phyloP scores from a whole-genome alignment of 2,113 vertebrate genomes.

The rabbit (Oryctolagus cuniculus) region mOryCun1.1 NC_091432.1:181441501-181442000 shows the following conservation, averaged over 20 bases:
- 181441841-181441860: background rate
- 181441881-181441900: background rate
- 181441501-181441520: slow-evolving; percentile 67
- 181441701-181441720: slow-evolving; percentile 77
- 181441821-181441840: slow-evolving; percentile 60
- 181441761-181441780: slow-evolving; percentile 66
- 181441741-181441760: slow-evolving; percentile 77
- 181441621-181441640: slow-evolving; percentile 69
- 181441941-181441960: background rate
- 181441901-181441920: slow-evolving; percentile 35
- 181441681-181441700: slow-evolving; percentile 67
- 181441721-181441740: slow-evolving; percentile 68
- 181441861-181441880: slow-evolving; percentile 49
- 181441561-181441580: slow-evolving; percentile 70
- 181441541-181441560: slow-evolving; percentile 17
- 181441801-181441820: slow-evolving; percentile 40
- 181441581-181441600: slow-evolving; percentile 73
- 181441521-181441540: slow-evolving; percentile 63
- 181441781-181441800: background rate
- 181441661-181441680: slow-evolving; percentile 49
- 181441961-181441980: slow-evolving; percentile 62
- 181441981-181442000: slow-evolving; percentile 57
- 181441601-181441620: slow-evolving; percentile 60
- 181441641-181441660: slow-evolving; percentile 71
- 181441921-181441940: slow-evolving; percentile 49